phyloP scores from a whole-genome alignment of 2,888 invertebrate species.

The Strigamia crassipes region DNA sequence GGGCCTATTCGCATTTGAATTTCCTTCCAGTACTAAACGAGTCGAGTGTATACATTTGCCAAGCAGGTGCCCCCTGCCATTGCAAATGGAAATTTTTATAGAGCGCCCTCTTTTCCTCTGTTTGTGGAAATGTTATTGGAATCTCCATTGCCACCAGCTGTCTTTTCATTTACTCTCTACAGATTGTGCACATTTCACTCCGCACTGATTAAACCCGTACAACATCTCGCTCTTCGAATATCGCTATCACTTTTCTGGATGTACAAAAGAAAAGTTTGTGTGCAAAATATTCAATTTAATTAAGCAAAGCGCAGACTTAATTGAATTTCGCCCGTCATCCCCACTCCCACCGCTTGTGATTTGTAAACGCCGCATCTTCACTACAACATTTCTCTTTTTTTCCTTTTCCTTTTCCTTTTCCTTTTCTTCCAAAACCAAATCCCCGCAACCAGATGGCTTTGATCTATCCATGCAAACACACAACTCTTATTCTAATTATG shows the following conservation, averaged over 20 bases:
- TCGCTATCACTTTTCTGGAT: conserved; percentile 28
- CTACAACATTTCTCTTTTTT: conserved; percentile 23
- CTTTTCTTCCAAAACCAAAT: not conserved
- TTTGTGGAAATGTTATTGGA: conserved; percentile 37
- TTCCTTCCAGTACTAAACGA: conserved; percentile 15
- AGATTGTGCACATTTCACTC: conserved; percentile 27
- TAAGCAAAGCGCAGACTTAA: conserved; percentile 25
- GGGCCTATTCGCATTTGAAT: not conserved
- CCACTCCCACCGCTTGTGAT: not conserved
- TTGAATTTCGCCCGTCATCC: not conserved
- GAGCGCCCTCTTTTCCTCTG: conserved; percentile 28
- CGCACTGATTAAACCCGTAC: conserved; percentile 34
- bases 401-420: not conserved
- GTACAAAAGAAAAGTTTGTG: conserved; percentile 34
- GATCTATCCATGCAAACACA: not conserved
- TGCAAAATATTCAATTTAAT: conserved; percentile 34
- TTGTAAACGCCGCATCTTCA: not conserved
- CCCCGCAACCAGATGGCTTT: conserved; percentile 23
- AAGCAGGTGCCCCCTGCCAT: conserved; percentile 34
- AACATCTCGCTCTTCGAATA: conserved; percentile 21
- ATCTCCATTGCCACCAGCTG: conserved; percentile 37
- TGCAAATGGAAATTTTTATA: conserved; percentile 37
- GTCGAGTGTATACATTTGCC: conserved; percentile 37
- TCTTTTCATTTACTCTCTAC: conserved; percentile 37
- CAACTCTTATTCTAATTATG: not conserved